Conservation (phyloP, 1,140 invertebrate species). For the Drosophila murphyi region DNA sequence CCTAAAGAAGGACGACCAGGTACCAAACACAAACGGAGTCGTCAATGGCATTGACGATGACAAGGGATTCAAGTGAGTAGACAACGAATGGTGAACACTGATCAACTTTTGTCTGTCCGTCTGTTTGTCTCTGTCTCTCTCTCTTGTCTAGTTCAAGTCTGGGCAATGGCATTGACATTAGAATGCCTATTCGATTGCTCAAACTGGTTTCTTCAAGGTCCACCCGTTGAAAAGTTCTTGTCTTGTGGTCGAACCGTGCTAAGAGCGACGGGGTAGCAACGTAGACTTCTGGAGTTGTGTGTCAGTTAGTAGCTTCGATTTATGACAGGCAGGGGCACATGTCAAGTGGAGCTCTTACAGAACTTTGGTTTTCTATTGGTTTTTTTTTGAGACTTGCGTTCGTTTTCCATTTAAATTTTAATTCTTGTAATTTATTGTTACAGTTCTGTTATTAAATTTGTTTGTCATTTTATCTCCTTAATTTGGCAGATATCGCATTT, state of each 20-base stretch:
- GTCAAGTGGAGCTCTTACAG: neutral
- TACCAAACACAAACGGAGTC: slow-evolving; percentile 93
- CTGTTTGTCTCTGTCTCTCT: slow-evolving; percentile 1
- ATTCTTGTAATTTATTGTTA: too few relatives aligned
- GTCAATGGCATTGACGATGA: slow-evolving; percentile 92
- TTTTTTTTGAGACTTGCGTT: neutral
- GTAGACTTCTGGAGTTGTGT: slow-evolving; percentile 16
- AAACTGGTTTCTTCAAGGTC: slow-evolving; percentile 74
- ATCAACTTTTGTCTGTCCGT: slow-evolving; percentile 20
- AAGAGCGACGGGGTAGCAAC: neutral
- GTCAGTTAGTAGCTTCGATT: slow-evolving; percentile 10
- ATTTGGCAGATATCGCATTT: too few relatives aligned
- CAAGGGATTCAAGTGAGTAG: slow-evolving; percentile 95
- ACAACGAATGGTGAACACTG: slow-evolving; percentile 15
- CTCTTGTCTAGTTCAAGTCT: slow-evolving; percentile 46
- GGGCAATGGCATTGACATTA: slow-evolving; percentile 75
- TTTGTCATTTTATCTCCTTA: too few relatives aligned
- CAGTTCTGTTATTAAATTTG: too few relatives aligned
- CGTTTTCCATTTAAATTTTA: too few relatives aligned
- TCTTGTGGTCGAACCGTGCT: neutral
- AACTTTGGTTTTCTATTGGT: neutral
- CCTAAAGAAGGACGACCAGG: slow-evolving; percentile 87
- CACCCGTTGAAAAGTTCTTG: slow-evolving; percentile 16
- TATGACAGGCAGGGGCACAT: neutral
- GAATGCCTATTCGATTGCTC: slow-evolving; percentile 39